Base-by-base conservation (phyloP, 23 tunicate genomes). In the Phallusia fumigata region DNA sequence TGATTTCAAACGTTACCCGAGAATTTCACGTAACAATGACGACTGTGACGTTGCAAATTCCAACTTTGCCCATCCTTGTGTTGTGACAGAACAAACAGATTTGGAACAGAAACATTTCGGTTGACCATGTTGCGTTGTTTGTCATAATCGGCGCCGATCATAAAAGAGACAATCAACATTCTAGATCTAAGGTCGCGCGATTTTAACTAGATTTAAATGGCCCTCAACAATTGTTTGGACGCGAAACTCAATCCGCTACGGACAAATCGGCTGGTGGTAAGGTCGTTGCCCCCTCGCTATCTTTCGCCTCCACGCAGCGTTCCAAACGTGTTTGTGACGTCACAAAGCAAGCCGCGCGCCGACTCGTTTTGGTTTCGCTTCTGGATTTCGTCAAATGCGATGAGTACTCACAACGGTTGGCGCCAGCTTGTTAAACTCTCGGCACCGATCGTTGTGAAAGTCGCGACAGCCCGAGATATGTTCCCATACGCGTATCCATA, bases 291-390 rank as follows among this genome's bases (percentile, higher is more conserved):
- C 47, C 47, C 69, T 6, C 69, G 16, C 69, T 58, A 58, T 58
- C 69, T 58, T 2, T 24, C 69, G 69, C 69, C 69, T 58, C 69
- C 28, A 22, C 28, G 16, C 5, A 11, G 69, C 69, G 69, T 58
- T 6, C 26, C 69, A 21, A 22, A 16, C 69, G 69, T 58, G 69
- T 58, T 58, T 58, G 69, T 58, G 69, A 58, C 69, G 69, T 24
- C 69, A 58, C 69, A 58, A 58, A 58, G 69, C 26, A 58, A 58
- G 69, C 16, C 47, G 47, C n/a, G n/a, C 47, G 47, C 47, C 10
- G 69, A 22, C 28, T 58, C 69, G 69, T 58, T 58, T 58, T 58
- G 69, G 28, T 58, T 58, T 58, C 69, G 69, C 69, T 58, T 58
- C 69, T 58, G 69, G 69, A 58, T 58, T 21, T 24, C 69, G 16